A percentile compares a stretch with the other conserved stretches of the same genome.
These are phyloP conservation scores for Penelope pileata DNA, from an alignment of 2,113 vertebrate species.

Conservation along the genomic window DNA sequence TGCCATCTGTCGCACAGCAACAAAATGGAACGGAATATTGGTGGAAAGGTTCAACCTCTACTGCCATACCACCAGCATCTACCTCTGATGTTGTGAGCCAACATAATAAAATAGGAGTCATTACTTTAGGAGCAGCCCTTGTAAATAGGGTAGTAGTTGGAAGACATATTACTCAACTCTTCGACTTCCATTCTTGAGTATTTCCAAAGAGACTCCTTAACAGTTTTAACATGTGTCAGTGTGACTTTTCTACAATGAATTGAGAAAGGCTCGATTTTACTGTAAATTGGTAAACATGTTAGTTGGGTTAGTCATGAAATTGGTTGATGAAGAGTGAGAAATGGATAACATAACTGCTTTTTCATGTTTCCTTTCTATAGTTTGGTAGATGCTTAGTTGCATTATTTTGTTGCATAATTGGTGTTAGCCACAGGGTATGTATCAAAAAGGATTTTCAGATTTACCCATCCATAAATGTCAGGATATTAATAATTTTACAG, in stretches of 20 bases:
- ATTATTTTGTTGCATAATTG: background rate
- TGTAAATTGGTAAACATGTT: background rate
- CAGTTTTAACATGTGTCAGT: background rate
- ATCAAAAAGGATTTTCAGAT: background rate
- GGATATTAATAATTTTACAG: background rate
- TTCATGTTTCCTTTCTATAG: background rate
- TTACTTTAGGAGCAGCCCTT: background rate
- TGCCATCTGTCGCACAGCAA: background rate
- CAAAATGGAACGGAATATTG: background rate
- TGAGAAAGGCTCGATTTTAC: background rate
- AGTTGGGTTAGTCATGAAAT: background rate
- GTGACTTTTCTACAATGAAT: background rate
- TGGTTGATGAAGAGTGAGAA: background rate
- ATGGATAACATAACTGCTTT: accelerated
- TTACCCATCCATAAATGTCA: background rate
- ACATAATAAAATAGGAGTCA: background rate
- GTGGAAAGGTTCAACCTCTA: background rate
- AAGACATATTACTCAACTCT: background rate
- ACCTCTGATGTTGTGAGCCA: background rate
- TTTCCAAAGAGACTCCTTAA: background rate
- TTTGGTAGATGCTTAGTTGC: background rate
- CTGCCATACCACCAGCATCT: no score
- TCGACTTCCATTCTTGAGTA: background rate
- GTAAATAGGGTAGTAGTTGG: background rate
- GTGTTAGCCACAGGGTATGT: background rate